phyloP scores from a whole-genome alignment of 2,888 invertebrate species.

The Bugula neritina region DNA sequence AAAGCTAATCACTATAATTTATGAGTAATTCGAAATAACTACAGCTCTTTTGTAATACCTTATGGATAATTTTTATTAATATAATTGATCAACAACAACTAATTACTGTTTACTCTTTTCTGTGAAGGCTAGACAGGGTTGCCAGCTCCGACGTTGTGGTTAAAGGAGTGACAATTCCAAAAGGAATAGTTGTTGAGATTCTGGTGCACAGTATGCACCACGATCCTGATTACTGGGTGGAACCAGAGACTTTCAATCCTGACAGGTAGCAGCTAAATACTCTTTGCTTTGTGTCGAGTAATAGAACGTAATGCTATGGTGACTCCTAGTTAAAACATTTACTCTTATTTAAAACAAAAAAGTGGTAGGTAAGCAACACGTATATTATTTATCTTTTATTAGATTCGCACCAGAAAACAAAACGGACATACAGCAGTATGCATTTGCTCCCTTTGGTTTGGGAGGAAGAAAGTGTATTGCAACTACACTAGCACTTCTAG shows the following conservation, averaged over 20 bases:
- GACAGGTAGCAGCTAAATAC: no score
- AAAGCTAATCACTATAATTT: no score
- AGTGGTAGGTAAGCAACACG: no score
- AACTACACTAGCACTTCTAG: not conserved
- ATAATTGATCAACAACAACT: no score
- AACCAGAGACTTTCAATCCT: conserved; percentile 3
- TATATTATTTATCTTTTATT: no score
- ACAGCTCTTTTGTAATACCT: no score
- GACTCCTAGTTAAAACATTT: no score
- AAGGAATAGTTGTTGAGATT: not conserved
- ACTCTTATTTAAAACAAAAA: no score
- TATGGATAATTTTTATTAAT: no score
- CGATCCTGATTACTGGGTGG: conserved; percentile 3
- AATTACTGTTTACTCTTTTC: not conserved
- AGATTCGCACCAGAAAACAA: conserved; percentile 17
- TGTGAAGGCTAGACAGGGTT: not conserved
- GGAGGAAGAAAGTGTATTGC: not conserved
- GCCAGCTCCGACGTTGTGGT: not conserved
- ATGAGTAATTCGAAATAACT: no score
- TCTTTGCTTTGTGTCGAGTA: no score
- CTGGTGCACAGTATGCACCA: not conserved
- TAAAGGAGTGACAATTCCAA: not conserved
- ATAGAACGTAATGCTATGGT: no score
- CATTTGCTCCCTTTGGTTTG: not conserved
- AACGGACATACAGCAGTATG: conserved; percentile 5